phyloP scores from a whole-genome alignment of 1,140 invertebrate species.

The Zaprionus taronus region DNA sequence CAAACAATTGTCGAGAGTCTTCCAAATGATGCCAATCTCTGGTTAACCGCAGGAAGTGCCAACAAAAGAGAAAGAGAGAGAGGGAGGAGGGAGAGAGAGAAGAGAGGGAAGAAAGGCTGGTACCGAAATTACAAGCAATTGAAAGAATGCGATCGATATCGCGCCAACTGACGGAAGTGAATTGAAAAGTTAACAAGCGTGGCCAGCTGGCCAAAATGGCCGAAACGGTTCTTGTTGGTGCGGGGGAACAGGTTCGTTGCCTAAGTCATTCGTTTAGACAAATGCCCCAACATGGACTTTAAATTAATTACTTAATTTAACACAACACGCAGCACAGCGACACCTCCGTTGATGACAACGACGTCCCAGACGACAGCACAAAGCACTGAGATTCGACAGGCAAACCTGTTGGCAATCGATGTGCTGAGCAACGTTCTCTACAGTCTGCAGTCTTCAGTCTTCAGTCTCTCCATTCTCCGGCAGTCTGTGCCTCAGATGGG shows the following conservation, averaged over 20 bases:
- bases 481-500: constrained; percentile 32
- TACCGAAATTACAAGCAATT: constrained; percentile 73
- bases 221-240: neutral
- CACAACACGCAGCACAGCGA: constrained; percentile 70
- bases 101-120: neutral
- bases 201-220: constrained; percentile 40
- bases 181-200: constrained; percentile 56
- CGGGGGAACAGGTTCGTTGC: constrained; percentile 56
- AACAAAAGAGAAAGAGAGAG: constrained; percentile 2
- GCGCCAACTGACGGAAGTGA: constrained; percentile 66
- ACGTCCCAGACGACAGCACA: constrained; percentile 61
- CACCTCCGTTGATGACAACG: constrained; percentile 64
- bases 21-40: constrained; percentile 71
- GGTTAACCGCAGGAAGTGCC: constrained; percentile 63
- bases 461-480: neutral
- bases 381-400: constrained; percentile 69
- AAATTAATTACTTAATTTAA: constrained; percentile 84
- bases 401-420: constrained; percentile 62
- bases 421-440: neutral
- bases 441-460: neutral
- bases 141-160: constrained; percentile 58
- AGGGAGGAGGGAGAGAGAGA: neutral
- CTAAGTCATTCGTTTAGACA: constrained; percentile 77
- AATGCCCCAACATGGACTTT: constrained; percentile 77
- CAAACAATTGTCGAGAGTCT: constrained; percentile 70